Conservation (phyloP, 2,113 vertebrate species). For the Anarrhichthys ocellatus region DNA sequence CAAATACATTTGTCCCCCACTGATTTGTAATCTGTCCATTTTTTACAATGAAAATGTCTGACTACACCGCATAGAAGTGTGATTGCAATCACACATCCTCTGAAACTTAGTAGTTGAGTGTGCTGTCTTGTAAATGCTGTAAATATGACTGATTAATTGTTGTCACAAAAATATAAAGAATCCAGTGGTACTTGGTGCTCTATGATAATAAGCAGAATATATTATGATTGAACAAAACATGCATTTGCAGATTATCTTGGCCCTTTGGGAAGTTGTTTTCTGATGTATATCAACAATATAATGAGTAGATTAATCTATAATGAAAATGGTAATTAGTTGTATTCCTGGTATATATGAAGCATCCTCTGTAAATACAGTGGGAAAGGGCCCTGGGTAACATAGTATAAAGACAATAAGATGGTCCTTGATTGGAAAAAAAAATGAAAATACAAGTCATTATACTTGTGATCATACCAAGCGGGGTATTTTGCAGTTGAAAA, state of each 20-base stretch:
- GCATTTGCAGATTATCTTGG: neutral
- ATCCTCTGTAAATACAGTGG: neutral
- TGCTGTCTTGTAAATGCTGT: neutral
- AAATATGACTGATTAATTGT: neutral
- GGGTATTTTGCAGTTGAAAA: too few species aligned
- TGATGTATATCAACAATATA: neutral
- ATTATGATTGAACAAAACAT: neutral
- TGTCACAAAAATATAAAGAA: neutral
- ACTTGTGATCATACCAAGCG: too few species aligned
- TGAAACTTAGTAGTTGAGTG: neutral
- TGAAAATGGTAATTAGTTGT: neutral
- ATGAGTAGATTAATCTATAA: neutral
- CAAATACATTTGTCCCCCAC: slow-evolving; percentile 42
- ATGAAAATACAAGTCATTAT: too few species aligned
- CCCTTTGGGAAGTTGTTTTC: neutral
- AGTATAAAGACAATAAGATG: too few species aligned
- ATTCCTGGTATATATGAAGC: neutral
- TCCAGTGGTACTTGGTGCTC: neutral
- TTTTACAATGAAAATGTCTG: neutral
- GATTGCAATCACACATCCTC: slow-evolving; percentile 11
- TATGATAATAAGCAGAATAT: neutral
- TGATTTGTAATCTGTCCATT: slow-evolving; percentile 26
- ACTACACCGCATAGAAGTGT: neutral
- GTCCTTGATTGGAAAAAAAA: too few species aligned
- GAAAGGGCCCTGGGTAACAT: neutral